phyloP scores from a whole-genome alignment of 2,888 invertebrate species.

The Sisyra nigra region DNA sequence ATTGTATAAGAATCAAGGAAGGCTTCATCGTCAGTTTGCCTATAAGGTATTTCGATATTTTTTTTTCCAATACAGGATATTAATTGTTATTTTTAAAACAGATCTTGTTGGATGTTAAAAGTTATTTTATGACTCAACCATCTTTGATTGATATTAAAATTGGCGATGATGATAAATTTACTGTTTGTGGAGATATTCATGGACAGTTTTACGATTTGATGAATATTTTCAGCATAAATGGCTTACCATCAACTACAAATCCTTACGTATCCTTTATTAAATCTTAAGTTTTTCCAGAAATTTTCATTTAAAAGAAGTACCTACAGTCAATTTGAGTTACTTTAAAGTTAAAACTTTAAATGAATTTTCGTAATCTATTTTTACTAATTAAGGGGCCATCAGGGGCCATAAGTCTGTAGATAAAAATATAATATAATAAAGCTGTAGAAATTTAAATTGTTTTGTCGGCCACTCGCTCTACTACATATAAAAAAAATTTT shows the following conservation, averaged over 20 bases:
- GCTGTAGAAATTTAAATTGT: no score
- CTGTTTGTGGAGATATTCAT: conserved; percentile 97
- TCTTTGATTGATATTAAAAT: conserved; percentile 83
- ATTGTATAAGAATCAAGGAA: conserved; percentile 79
- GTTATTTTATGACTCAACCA: conserved; percentile 67
- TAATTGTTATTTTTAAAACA: conserved; percentile 26
- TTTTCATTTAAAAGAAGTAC: neutral
- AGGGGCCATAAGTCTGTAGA: no score
- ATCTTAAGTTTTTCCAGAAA: conserved; percentile 4
- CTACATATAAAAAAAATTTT: no score
- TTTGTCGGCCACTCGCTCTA: no score
- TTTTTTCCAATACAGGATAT: neutral
- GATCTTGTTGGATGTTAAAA: conserved; percentile 85
- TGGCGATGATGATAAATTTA: conserved; percentile 78
- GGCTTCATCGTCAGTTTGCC: conserved; percentile 91
- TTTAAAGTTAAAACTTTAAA: conserved; percentile 1
- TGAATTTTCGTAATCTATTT: conserved; percentile 13
- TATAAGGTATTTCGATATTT: conserved; percentile 54
- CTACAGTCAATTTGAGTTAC: neutral
- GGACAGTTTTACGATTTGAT: conserved; percentile 97
- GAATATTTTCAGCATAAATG: conserved; percentile 95
- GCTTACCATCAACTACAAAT: conserved; percentile 86
- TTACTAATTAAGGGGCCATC: conserved; percentile 10
- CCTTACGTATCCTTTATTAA: conserved; percentile 65
- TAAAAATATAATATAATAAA: no score